Evolutionary conservation across 2,888 invertebrate genomes (phyloP).

Genomic region (Limnephilus rhombicus): DNA sequence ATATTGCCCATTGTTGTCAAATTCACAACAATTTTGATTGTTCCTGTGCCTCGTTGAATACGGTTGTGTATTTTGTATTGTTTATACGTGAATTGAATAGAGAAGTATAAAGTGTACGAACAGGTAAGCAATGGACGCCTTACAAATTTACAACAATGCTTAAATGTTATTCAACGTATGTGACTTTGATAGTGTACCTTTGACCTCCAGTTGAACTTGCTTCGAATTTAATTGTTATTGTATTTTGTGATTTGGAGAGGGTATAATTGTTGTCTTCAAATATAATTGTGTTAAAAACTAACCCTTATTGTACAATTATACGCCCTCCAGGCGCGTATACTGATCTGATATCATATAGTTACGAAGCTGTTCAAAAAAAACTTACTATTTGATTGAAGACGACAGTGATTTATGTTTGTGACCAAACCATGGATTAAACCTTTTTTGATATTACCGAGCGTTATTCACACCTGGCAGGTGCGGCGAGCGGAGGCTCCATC

Average conservation of each 20-base stretch:
- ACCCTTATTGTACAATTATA: neutral
- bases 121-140: neutral
- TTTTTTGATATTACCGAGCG: too few species aligned
- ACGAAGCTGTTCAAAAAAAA: too few species aligned
- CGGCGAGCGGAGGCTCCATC: too few species aligned
- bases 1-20: neutral
- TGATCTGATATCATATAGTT: neutral
- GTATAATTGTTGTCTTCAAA: neutral
- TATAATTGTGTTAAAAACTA: neutral
- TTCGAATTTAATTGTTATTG: neutral
- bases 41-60: neutral
- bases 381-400: too few species aligned
- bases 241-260: neutral
- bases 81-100: neutral
- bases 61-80: neutral
- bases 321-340: neutral
- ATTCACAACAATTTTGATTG: neutral
- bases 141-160: neutral
- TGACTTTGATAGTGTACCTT: neutral
- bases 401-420: neutral
- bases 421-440: neutral
- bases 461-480: too few species aligned
- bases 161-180: neutral
- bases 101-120: neutral
- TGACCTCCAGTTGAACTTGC: neutral